Conservation (phyloP, 2,888 invertebrate genomes). For the Monopis laevigella region DNA sequence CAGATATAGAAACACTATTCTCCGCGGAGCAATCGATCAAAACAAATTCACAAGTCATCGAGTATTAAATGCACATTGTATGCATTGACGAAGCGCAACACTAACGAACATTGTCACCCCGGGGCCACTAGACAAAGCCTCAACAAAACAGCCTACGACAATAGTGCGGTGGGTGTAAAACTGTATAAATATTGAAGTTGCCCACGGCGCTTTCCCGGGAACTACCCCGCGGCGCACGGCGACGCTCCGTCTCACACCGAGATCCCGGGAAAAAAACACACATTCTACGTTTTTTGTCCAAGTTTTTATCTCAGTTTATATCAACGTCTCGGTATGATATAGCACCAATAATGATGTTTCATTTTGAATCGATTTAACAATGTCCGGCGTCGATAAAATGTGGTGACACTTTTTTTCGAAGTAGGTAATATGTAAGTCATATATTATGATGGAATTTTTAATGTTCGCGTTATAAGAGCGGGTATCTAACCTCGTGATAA, state of each 20-base stretch:
- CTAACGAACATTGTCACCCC: constrained; percentile 62
- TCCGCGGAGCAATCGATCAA: constrained; percentile 52
- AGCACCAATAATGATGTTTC: constrained; percentile 66
- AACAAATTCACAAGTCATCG: constrained; percentile 67
- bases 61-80: constrained; percentile 55
- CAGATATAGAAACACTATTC: constrained; percentile 18
- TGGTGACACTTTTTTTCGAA: constrained; percentile 21
- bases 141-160: constrained; percentile 45
- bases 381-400: constrained; percentile 24
- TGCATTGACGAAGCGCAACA: constrained; percentile 48
- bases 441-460: constrained; percentile 7
- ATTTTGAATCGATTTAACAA: constrained; percentile 52
- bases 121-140: constrained; percentile 52
- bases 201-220: constrained; percentile 51
- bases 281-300: constrained; percentile 39
- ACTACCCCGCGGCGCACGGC: constrained; percentile 60
- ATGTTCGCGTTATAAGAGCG: neutral
- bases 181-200: constrained; percentile 52
- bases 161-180: constrained; percentile 55
- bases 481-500: too few species aligned
- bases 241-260: constrained; percentile 57
- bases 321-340: constrained; percentile 55
- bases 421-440: constrained; percentile 3
- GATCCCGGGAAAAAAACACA: constrained; percentile 43
- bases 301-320: constrained; percentile 51